A percentile compares a stretch with the other conserved stretches of the same genome.
Evolutionary conservation across 1,140 invertebrate genomes (phyloP).

Genomic region (Argopecten irradians): DNA sequence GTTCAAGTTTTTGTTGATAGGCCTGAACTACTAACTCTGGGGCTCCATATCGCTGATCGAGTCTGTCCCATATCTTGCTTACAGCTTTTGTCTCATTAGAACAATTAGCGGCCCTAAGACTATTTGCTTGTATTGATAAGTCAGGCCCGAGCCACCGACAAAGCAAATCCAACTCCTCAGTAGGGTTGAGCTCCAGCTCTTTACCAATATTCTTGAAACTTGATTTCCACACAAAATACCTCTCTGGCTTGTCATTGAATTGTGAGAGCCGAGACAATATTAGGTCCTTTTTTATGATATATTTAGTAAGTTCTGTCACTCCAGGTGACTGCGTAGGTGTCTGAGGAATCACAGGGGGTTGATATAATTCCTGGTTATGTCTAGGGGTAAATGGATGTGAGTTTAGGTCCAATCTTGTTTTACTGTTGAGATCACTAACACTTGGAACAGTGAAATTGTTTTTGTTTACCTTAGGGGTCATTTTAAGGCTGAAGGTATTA

Average conservation of each 20-base stretch:
- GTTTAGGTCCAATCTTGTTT: too few species aligned
- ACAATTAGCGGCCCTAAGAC: conserved; percentile 34
- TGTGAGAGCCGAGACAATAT: conserved; percentile 31
- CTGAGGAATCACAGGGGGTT: too few species aligned
- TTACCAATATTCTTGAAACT: conserved; percentile 40
- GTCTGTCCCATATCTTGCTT: conserved; percentile 40
- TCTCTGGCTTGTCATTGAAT: conserved; percentile 44
- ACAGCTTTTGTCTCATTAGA: not conserved
- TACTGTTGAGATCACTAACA: too few species aligned
- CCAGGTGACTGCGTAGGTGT: too few species aligned
- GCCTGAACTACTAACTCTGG: conserved; percentile 43
- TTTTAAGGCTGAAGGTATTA: too few species aligned
- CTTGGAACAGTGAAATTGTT: too few species aligned
- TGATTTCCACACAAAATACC: conserved; percentile 40
- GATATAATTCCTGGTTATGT: too few species aligned
- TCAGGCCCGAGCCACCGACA: conserved; percentile 44
- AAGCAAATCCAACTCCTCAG: conserved; percentile 46
- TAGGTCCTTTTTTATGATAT: conserved; percentile 48
- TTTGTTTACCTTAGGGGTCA: too few species aligned
- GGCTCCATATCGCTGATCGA: conserved; percentile 44
- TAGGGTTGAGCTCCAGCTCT: not conserved
- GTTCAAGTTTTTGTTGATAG: conserved; percentile 34
- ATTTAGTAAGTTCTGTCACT: conserved; percentile 34
- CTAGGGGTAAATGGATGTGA: too few species aligned
- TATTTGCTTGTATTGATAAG: conserved; percentile 45